phyloP scores from a whole-genome alignment of 2,888 invertebrate genomes.

The Apodemia hepburni region DNA sequence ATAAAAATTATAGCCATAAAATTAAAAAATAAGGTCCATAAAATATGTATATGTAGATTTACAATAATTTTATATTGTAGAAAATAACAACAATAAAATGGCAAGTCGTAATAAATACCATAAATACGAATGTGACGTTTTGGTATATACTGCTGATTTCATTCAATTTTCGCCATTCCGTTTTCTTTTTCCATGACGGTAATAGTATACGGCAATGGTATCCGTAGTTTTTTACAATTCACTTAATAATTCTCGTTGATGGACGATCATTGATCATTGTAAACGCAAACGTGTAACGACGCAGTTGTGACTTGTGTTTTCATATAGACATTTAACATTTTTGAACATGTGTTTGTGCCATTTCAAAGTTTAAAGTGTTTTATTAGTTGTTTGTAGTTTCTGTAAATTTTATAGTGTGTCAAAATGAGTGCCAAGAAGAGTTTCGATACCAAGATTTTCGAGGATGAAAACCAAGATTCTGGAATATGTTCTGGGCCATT shows the following conservation, averaged over 20 bases:
- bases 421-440: constrained; percentile 69
- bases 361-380: constrained; percentile 34
- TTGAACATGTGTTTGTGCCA: constrained; percentile 51
- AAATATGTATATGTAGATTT: background rate
- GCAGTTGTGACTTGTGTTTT: constrained; percentile 36
- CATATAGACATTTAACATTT: constrained; percentile 24
- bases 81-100: no score
- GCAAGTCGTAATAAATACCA: no score
- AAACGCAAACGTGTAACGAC: constrained; percentile 42
- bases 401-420: constrained; percentile 37
- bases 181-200: no score
- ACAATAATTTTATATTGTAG: background rate
- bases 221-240: no score
- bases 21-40: no score
- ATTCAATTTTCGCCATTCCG: constrained; percentile 22
- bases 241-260: background rate
- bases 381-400: constrained; percentile 27
- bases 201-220: background rate
- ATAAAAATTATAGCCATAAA: no score
- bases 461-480: constrained; percentile 57
- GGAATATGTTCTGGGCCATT: constrained; percentile 58
- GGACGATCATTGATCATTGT: constrained; percentile 44
- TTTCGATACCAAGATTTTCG: constrained; percentile 52
- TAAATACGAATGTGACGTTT: background rate
- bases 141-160: constrained; percentile 13